A percentile compares a stretch with the other conserved stretches of the same genome.
Conservation (phyloP, 53 echinoderm and acorn worm genomes). For the Stichopus horrens region DNA sequence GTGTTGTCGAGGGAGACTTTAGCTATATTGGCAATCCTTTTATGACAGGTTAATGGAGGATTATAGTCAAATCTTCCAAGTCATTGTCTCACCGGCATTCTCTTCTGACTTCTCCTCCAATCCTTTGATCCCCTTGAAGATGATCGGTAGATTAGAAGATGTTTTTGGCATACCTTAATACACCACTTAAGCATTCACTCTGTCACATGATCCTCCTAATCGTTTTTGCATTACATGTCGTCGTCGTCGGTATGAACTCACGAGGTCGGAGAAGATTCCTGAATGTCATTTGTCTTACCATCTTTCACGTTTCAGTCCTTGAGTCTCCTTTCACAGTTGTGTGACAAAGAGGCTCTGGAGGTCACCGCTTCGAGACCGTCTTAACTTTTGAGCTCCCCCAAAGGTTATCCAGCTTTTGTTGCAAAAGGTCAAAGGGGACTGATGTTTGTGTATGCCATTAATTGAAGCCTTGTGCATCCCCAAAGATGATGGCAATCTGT, state of each 20-base stretch:
- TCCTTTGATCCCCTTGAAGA: not conserved
- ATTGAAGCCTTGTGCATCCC: no score
- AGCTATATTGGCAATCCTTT: no score
- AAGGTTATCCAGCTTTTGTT: no score
- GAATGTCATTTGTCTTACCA: not conserved
- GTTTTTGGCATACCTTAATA: not conserved
- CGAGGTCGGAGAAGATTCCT: not conserved
- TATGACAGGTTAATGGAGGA: not conserved
- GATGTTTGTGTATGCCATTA: no score
- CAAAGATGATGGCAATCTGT: no score
- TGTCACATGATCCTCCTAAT: not conserved
- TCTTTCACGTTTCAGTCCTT: not conserved
- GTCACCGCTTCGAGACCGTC: no score
- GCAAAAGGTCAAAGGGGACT: no score
- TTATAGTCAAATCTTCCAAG: not conserved
- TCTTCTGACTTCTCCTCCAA: not conserved
- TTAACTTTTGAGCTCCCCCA: no score
- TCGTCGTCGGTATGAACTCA: not conserved
- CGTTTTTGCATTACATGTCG: not conserved
- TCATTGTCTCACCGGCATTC: not conserved
- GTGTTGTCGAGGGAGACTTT: not conserved
- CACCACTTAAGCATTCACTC: not conserved
- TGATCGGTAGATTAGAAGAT: no score
- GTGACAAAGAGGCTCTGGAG: no score
- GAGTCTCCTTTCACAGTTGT: not conserved